Base-by-base conservation (phyloP, 2,797 vertebrate genomes). In the Hoplostethus atlanticus region DNA sequence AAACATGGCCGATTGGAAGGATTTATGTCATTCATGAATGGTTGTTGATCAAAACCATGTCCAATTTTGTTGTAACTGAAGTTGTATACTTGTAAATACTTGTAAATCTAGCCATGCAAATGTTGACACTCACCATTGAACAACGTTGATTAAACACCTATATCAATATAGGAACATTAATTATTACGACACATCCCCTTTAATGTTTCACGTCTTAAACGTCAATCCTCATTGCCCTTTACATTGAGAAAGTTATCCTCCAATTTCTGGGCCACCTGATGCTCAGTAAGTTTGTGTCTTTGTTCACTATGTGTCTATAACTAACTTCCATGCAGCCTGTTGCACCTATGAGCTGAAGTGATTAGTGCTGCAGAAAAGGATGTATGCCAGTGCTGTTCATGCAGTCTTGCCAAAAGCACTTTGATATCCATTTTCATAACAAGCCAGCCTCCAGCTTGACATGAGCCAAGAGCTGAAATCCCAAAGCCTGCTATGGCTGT, bases 401-500 rank as follows among this genome's bases (percentile, higher is more conserved):
- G 77, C 74, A 81, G 77, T 68, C 46, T 84, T 87, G 90, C 92
- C 87, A 93, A 87, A 84, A 86, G 69, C 81, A 4, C 53, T 85
- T 67, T 87, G 71, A 65, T 79, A 91, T 88, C 79, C 79, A 83
- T 92, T 91, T 90, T 88, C 86, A 86, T 85, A 88, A 87, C 77
- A 72, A 82, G 76, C 58, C 40, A 71, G 60, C 48, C 36, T 36
- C 28, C 80, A 87, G 76, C 81, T 59, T 55, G 4, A 78, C 83
- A 65, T 67, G 68, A 77, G 86, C 89, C 89, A 90, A 83, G 78
- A 89, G 66, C 80, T 44, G 64, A 87, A 87, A 79, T 86, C 84
- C 84, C 80, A 73, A 72, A 90, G 84, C 84, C 80, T 80, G 79
- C 68, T 69, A 67, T 47, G 55, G 76, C 79, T 89, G 84, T 83